phyloP scores from a whole-genome alignment of 2,797 vertebrate genomes.

The Megalops cyprinoides region DNA sequence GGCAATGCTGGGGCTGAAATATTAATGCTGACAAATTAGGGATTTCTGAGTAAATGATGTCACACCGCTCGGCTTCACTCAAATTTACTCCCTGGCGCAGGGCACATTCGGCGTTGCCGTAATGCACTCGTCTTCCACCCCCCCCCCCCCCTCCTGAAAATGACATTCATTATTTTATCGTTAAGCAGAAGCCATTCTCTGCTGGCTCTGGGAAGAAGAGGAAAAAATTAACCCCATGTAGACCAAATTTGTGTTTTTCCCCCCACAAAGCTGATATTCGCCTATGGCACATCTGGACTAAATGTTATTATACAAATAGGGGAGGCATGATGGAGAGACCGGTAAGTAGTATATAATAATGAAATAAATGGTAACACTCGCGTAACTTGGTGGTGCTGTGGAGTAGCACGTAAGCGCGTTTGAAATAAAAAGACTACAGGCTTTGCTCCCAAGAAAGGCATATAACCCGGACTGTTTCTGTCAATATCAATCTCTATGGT shows the following conservation, averaged over 20 bases:
- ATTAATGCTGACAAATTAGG: constrained; percentile 99
- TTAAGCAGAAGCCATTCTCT: constrained; percentile 70
- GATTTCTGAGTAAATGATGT: constrained; percentile 99
- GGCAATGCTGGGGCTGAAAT: constrained; percentile 95
- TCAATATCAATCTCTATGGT: background rate
- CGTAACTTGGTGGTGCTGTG: background rate
- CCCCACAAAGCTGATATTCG: background rate
- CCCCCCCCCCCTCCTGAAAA: constrained; percentile 57
- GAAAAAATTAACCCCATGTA: constrained; percentile 47
- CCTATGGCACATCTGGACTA: background rate
- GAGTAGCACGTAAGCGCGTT: background rate
- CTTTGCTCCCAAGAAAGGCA: background rate
- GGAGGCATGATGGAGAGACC: background rate
- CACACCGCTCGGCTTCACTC: constrained; percentile 96
- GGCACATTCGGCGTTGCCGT: constrained; percentile 69
- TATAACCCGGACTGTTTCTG: background rate
- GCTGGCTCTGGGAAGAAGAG: constrained; percentile 36
- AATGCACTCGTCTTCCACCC: constrained; percentile 57
- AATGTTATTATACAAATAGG: background rate
- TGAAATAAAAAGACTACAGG: too few species aligned
- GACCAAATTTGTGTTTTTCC: constrained; percentile 61
- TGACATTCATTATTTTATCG: constrained; percentile 76
- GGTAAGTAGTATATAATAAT: background rate
- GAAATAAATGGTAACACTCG: background rate
- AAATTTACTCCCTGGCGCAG: constrained; percentile 92